phyloP scores from a whole-genome alignment of 2,888 invertebrate species.

The Agapostemon virescens region DNA sequence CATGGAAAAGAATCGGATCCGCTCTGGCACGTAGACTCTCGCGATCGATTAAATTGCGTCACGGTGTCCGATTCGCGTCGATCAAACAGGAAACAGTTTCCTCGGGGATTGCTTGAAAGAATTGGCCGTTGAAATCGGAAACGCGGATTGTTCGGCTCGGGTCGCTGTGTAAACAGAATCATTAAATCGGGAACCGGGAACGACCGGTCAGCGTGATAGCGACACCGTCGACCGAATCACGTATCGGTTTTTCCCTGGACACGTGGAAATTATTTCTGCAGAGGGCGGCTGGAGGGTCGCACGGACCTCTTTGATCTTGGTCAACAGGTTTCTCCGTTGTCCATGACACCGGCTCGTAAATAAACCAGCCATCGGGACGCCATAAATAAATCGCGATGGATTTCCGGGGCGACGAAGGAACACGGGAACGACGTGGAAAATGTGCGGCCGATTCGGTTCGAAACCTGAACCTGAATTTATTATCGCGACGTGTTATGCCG shows the following conservation, averaged over 20 bases:
- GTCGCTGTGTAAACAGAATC: constrained; percentile 49
- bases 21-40: neutral
- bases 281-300: too few species aligned
- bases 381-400: constrained; percentile 9
- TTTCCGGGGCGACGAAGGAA: neutral
- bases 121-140: constrained; percentile 19
- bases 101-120: neutral
- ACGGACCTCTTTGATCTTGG: neutral
- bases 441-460: neutral
- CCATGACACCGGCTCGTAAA: neutral
- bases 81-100: neutral
- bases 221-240: constrained; percentile 27
- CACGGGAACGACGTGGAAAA: neutral
- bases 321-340: constrained; percentile 16
- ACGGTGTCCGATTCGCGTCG: neutral
- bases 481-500: neutral
- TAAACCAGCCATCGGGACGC: neutral
- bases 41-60: neutral
- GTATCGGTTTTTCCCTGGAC: constrained; percentile 24
- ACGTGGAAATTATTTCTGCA: constrained; percentile 35
- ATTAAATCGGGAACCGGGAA: constrained; percentile 52
- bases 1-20: neutral
- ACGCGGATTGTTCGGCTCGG: constrained; percentile 24
- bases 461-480: constrained; percentile 12
- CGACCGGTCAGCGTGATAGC: constrained; percentile 31